Conservation (phyloP, 2,888 invertebrate species). For the Caenorhabditis imperialis region DNA sequence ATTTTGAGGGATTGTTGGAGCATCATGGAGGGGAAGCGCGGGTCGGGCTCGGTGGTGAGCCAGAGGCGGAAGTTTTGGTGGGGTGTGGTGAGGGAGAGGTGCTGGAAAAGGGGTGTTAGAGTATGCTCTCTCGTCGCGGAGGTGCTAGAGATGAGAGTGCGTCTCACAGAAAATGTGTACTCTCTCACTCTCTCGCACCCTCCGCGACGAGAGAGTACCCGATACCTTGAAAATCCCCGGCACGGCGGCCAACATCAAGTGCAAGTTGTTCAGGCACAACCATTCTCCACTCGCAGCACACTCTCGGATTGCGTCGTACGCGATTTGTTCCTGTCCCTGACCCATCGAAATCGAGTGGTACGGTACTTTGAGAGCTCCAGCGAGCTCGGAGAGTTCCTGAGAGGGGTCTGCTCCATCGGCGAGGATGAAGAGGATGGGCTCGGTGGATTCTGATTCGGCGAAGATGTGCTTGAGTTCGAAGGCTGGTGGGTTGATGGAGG, state of each 20-base stretch:
- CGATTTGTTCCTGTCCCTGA: conserved; percentile 66
- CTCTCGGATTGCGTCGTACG: conserved; percentile 79
- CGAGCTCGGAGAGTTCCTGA: conserved; percentile 84
- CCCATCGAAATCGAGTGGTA: conserved; percentile 82
- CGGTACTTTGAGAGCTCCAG: conserved; percentile 81
- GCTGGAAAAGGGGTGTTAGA: conserved; percentile 76
- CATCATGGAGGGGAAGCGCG: conserved; percentile 73
- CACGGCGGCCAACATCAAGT: conserved; percentile 85
- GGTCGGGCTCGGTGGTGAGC: conserved; percentile 89
- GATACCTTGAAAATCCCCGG: conserved; percentile 83
- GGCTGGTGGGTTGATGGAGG: conserved; percentile 80
- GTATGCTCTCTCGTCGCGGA: no score
- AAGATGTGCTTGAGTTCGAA: conserved; percentile 82
- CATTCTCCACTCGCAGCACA: conserved; percentile 83
- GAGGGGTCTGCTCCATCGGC: conserved; percentile 93
- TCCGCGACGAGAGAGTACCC: conserved; percentile 6
- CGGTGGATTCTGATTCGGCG: conserved; percentile 81
- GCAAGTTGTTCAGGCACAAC: conserved; percentile 88
- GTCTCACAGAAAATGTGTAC: no score
- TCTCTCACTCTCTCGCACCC: no score
- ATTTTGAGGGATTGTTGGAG: conserved; percentile 73
- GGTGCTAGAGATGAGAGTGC: no score
- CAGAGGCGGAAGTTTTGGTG: conserved; percentile 85
- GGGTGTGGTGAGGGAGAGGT: conserved; percentile 81
- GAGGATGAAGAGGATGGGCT: conserved; percentile 88